Evolutionary conservation across 2,888 invertebrate genomes (phyloP), one percentile per base, ranked within the genome.

Genomic region (Maniola hyperantus): DNA sequence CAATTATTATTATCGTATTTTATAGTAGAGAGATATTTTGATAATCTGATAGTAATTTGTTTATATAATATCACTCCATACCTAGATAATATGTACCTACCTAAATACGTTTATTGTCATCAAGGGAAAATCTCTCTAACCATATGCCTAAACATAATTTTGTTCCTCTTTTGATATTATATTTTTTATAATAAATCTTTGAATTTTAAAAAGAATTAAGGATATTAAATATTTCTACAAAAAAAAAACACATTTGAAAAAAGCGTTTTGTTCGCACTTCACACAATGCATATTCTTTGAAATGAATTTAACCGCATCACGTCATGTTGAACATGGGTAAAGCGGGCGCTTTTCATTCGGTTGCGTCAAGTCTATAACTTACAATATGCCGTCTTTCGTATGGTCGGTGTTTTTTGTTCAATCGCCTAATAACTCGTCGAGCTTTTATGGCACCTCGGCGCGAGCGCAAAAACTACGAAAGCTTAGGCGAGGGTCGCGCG

Each of bases 391-490:
- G 81, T 87, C 87, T 85, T 83, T 80, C 83, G 84, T 83, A 85
- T 85, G 82, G 78, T 79, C 79, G 20, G 73, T 72, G 77, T 90
- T 91, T 90, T 92, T 89, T 89, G 87, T 87, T 77, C 79, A 75
- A 77, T 79, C 82, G 80, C 84, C 87, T 88, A 88, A 90, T 88
- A 89, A 87, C 88, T 91, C 89, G 84, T 85, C 89, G 83, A 89
- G 91, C 91, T 92, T 90, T 89, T 88, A 91, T 89, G 87, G 90
- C 87, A 88, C 88, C 89, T 92, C 89, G 83, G 83, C 87, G 84
- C 85, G 84, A 83, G 86, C 87, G 89, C 91, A 91, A 92, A 93
- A 93, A 93, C 89, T 83, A 92, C 89, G 89, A 92, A 93, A 91
- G 90, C 87, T 88, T 62, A 74, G 73, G 78, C 80, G 89, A 85